These are phyloP conservation scores for Dicrostonyx torquatus DNA, from an alignment of 2,797 vertebrate species.

Conservation along the genomic window DNA sequence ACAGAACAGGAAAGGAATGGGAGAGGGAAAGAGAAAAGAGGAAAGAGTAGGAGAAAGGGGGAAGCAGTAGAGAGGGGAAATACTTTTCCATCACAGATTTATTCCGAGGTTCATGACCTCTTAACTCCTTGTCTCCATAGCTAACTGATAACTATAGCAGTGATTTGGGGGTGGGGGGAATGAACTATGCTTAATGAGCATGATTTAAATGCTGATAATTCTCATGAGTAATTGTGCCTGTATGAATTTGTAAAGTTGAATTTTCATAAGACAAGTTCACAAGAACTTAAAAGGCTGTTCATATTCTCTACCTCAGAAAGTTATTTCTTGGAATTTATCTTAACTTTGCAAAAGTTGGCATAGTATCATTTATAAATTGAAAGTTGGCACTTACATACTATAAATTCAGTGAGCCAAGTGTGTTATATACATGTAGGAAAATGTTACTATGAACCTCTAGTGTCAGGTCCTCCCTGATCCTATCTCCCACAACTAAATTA, in stretches of 20 bases:
- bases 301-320: background rate
- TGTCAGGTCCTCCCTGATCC: background rate
- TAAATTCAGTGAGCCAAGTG: background rate
- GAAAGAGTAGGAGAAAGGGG: rapidly evolving
- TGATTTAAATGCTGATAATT: constrained; percentile 2
- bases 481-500: background rate
- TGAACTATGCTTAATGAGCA: background rate
- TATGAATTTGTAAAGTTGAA: constrained; percentile 28
- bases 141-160: background rate
- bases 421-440: background rate
- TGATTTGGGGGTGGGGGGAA: background rate
- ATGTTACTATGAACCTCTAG: background rate
- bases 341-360: background rate
- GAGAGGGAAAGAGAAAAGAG: background rate
- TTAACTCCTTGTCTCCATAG: background rate
- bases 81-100: background rate
- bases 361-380: background rate
- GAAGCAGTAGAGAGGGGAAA: background rate
- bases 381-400: background rate
- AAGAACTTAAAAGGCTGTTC: background rate
- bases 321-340: background rate
- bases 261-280: constrained; percentile 13
- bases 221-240: background rate
- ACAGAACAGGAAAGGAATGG: background rate
- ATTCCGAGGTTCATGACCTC: background rate